These are phyloP conservation scores for Hyppa rectilinea DNA, from an alignment of 2,888 invertebrate genomes.

Conservation along the genomic window DNA sequence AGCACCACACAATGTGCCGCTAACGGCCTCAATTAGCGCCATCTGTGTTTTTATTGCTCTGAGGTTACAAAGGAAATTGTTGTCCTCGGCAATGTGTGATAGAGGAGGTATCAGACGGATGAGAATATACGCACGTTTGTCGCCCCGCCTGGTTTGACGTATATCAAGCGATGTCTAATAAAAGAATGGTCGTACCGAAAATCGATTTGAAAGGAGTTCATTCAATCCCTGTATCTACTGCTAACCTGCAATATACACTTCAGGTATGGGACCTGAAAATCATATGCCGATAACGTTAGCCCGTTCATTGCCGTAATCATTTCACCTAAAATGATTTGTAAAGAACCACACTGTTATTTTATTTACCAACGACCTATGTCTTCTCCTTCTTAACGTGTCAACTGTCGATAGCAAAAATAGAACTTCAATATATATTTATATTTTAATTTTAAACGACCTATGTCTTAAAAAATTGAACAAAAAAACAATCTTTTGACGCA, in stretches of 20 bases:
- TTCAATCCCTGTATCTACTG: background rate
- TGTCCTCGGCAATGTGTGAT: conserved; percentile 28
- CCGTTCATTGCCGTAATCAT: no score
- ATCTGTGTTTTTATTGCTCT: conserved; percentile 68
- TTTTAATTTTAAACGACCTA: no score
- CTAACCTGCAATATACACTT: background rate
- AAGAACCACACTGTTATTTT: no score
- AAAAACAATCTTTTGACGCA: background rate
- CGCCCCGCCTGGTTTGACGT: background rate
- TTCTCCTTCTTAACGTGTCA: no score
- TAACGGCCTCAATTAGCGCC: conserved; percentile 63
- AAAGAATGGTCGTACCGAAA: background rate
- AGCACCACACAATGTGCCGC: conserved; percentile 51
- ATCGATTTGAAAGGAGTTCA: no score
- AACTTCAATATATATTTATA: no score
- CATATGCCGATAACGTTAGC: no score
- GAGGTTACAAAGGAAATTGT: conserved; percentile 60
- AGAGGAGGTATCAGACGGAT: conserved; percentile 24
- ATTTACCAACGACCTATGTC: no score
- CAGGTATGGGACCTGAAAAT: background rate
- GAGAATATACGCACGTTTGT: background rate
- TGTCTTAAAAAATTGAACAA: background rate
- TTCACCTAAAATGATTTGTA: no score
- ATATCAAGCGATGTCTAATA: background rate
- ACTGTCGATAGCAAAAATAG: no score